A percentile compares a stretch with the other conserved stretches of the same genome.
phyloP scores from a whole-genome alignment of 2,888 invertebrate species.

The Pachydiplax longipennis region DNA sequence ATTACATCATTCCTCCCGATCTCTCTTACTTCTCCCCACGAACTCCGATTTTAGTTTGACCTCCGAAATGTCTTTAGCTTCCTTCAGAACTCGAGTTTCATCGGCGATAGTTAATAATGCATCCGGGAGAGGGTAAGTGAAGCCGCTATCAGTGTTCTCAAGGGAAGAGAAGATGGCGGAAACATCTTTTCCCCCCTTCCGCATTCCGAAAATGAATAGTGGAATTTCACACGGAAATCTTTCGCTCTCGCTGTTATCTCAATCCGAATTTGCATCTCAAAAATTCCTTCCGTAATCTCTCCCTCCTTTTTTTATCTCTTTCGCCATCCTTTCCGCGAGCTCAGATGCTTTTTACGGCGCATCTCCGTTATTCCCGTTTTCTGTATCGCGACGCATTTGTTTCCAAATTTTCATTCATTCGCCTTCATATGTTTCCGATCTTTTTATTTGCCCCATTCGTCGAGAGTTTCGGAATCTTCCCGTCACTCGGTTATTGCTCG shows the following conservation, averaged over 20 bases:
- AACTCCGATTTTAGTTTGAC: background rate
- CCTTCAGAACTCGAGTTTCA: background rate
- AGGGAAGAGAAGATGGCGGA: background rate
- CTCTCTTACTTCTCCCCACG: background rate
- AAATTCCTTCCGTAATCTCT: constrained; percentile 4
- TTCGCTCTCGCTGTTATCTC: constrained; percentile 21
- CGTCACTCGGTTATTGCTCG: too few species aligned
- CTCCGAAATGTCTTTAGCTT: background rate
- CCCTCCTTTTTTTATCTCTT: background rate
- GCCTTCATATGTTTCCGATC: too few species aligned
- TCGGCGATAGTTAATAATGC: background rate
- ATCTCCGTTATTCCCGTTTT: background rate
- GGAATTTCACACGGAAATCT: constrained; percentile 16
- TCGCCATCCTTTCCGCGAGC: background rate
- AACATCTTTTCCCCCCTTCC: background rate
- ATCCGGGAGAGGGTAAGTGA: background rate
- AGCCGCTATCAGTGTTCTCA: background rate
- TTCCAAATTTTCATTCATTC: too few species aligned
- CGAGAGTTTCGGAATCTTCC: too few species aligned
- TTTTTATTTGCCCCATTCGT: too few species aligned
- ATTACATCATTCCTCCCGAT: background rate
- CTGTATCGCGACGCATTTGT: too few species aligned
- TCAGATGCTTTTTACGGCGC: background rate
- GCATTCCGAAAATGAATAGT: constrained; percentile 4
- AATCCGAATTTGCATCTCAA: constrained; percentile 29